phyloP scores from a whole-genome alignment of 2,888 invertebrate genomes.

The Steromphala cineraria region DNA sequence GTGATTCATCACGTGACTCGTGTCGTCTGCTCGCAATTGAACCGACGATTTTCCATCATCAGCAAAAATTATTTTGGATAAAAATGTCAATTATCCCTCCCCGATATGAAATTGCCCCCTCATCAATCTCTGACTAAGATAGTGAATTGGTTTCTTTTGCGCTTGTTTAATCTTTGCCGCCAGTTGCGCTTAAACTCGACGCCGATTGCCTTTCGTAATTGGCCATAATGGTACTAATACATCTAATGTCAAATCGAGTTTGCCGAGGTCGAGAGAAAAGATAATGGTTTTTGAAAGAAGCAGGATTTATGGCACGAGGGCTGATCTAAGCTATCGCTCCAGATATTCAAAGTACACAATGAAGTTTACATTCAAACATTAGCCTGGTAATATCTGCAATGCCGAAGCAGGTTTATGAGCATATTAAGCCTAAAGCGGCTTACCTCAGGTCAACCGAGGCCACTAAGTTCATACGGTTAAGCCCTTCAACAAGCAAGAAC shows the following conservation, averaged over 20 bases:
- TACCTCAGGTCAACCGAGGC: neutral
- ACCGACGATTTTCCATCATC: conserved; percentile 11
- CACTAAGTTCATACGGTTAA: too few species aligned
- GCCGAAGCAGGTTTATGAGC: neutral
- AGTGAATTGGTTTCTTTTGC: neutral
- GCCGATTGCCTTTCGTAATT: neutral
- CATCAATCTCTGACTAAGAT: neutral
- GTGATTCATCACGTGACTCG: conserved; percentile 10
- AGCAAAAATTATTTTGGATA: conserved; percentile 17
- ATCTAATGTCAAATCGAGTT: neutral
- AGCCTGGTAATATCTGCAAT: neutral
- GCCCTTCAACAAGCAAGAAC: too few species aligned
- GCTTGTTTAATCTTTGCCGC: conserved; percentile 16
- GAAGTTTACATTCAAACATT: too few species aligned
- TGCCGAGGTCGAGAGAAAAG: neutral
- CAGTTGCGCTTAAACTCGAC: neutral
- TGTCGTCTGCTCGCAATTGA: neutral
- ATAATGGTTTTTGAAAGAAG: neutral
- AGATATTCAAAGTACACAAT: too few species aligned
- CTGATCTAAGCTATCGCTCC: too few species aligned
- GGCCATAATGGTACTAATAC: conserved; percentile 1
- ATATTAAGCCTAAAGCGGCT: neutral
- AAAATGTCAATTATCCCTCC: conserved; percentile 16
- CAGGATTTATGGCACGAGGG: too few species aligned
- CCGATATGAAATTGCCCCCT: conserved; percentile 3